Conservation (phyloP, 2,113 vertebrate species). For the Candoia aspera region DNA sequence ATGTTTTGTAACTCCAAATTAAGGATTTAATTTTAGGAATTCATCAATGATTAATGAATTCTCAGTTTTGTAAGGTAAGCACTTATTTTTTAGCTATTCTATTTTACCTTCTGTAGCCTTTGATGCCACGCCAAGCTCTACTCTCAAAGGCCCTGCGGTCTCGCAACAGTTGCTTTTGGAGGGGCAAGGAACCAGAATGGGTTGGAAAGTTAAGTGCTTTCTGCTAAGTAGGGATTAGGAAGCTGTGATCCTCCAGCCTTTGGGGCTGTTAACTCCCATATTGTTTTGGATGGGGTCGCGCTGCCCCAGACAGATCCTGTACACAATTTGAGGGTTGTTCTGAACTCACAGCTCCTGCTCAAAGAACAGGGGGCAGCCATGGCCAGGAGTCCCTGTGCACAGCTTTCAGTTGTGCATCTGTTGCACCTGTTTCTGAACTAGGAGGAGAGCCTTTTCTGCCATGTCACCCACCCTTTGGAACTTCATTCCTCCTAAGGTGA, state of each 20-base stretch:
- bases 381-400: too few relatives aligned
- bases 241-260: background rate
- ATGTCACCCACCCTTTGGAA: too few relatives aligned
- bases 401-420: too few relatives aligned
- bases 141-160: background rate
- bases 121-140: background rate
- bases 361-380: too few relatives aligned
- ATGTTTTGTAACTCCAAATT: background rate
- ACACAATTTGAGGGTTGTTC: too few relatives aligned
- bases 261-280: too few relatives aligned
- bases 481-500: too few relatives aligned
- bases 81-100: background rate
- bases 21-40: background rate
- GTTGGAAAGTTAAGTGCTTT: background rate
- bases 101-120: background rate
- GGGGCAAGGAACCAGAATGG: background rate
- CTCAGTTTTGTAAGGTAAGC: background rate
- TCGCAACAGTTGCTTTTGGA: background rate
- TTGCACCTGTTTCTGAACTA: too few relatives aligned
- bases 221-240: background rate
- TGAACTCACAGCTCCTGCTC: too few relatives aligned
- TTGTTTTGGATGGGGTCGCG: too few relatives aligned
- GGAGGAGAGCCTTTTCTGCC: too few relatives aligned
- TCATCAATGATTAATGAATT: background rate
- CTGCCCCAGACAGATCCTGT: too few relatives aligned